Conservation (phyloP, 2,888 invertebrate species). For the Cenopis cana region DNA sequence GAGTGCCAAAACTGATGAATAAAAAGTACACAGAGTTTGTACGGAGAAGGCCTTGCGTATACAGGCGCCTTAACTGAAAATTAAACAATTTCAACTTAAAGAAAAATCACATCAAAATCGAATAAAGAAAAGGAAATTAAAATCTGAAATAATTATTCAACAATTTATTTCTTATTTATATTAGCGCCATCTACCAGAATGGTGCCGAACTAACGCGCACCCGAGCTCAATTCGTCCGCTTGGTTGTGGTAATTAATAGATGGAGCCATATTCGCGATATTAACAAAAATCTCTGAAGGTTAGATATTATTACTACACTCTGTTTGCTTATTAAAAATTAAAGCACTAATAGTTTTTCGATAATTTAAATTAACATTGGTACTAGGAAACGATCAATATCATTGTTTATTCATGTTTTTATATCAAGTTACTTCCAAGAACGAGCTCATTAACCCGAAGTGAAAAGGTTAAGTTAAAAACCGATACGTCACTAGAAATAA, state of each 20-base stretch:
- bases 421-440: neutral
- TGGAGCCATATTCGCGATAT: neutral
- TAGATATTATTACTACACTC: neutral
- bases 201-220: neutral
- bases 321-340: neutral
- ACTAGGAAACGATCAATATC: neutral
- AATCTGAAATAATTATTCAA: too few species aligned
- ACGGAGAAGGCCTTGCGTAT: too few species aligned
- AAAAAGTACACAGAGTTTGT: too few species aligned
- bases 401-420: neutral
- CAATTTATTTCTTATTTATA: neutral
- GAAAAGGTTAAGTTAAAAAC: neutral
- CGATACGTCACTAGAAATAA: neutral
- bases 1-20: too few species aligned
- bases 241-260: neutral
- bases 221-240: neutral
- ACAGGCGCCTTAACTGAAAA: too few species aligned
- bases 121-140: too few species aligned
- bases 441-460: neutral
- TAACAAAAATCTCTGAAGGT: neutral
- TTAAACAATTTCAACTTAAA: too few species aligned
- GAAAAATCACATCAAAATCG: too few species aligned
- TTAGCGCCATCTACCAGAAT: constrained; percentile 13
- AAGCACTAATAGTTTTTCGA: neutral
- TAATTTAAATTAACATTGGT: neutral